A percentile compares a stretch with the other conserved stretches of the same genome.
phyloP scores from a whole-genome alignment of 2,888 invertebrate species.

The Lapara coniferarum region DNA sequence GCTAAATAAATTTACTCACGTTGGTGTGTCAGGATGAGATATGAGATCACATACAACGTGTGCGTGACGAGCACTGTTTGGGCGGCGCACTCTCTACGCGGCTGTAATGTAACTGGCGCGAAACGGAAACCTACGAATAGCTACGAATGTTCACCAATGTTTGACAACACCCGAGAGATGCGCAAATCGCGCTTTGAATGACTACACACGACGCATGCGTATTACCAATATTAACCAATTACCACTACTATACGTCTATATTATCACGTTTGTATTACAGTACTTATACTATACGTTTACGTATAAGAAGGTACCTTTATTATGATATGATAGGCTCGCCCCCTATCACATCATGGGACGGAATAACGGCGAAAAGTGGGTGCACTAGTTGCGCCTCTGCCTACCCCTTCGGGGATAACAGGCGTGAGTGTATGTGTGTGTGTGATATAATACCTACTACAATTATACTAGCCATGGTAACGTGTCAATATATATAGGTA shows the following conservation, averaged over 20 bases:
- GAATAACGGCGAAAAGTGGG: no score
- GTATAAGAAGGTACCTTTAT: neutral
- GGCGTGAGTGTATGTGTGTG: no score
- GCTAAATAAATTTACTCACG: constrained; percentile 12
- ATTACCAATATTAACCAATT: neutral
- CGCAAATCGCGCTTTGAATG: constrained; percentile 31
- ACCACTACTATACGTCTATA: neutral
- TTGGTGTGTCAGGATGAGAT: neutral
- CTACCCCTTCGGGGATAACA: no score
- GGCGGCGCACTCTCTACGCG: constrained; percentile 58
- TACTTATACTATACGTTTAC: neutral
- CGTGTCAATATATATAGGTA: no score
- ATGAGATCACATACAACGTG: constrained; percentile 63
- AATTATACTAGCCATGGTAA: no score
- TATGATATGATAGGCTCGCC: no score
- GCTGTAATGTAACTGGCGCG: constrained; percentile 47
- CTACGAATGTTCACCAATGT: constrained; percentile 41
- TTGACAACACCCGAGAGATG: constrained; percentile 38
- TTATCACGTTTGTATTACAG: constrained; percentile 1
- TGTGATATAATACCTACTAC: no score
- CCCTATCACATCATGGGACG: no score
- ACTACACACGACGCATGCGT: constrained; percentile 34
- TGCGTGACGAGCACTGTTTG: constrained; percentile 39
- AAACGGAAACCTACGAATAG: constrained; percentile 22
- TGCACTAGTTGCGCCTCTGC: no score